phyloP scores from a whole-genome alignment of 1,140 invertebrate species.

The Lerema accius region DNA sequence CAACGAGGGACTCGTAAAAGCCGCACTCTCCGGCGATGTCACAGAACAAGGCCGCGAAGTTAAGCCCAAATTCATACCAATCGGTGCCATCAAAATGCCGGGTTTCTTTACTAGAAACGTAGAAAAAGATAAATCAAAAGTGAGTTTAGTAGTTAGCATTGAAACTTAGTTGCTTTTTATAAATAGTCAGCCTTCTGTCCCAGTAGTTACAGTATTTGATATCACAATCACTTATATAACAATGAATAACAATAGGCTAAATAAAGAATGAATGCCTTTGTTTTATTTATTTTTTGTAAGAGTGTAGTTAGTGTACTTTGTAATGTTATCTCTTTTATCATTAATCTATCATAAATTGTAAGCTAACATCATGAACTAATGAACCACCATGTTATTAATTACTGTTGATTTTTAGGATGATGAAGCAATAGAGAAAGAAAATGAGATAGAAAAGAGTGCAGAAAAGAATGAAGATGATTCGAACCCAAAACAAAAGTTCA shows the following conservation, averaged over 20 bases:
- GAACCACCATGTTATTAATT: constrained; percentile 1
- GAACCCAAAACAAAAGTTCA: constrained; percentile 60
- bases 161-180: too few relatives aligned
- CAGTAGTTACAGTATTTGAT: too few relatives aligned
- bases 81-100: constrained; percentile 92
- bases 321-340: background rate
- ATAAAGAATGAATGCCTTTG: too few relatives aligned
- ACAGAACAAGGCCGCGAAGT: constrained; percentile 87
- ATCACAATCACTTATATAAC: too few relatives aligned
- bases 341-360: too few relatives aligned
- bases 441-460: constrained; percentile 74
- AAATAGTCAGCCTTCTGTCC: too few relatives aligned
- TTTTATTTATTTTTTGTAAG: background rate
- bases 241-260: too few relatives aligned
- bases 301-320: too few relatives aligned
- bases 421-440: constrained; percentile 76
- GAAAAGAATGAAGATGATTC: constrained; percentile 72
- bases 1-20: constrained; percentile 83
- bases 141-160: constrained; percentile 30
- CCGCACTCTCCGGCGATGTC: constrained; percentile 80
- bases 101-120: constrained; percentile 90
- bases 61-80: constrained; percentile 91
- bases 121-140: constrained; percentile 85
- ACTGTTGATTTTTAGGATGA: constrained; percentile 62
- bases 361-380: too few relatives aligned